Evolutionary conservation across 2,113 vertebrate species (phyloP), one percentile per base, ranked within the genome.

Genomic region (Barbus barbus): DNA sequence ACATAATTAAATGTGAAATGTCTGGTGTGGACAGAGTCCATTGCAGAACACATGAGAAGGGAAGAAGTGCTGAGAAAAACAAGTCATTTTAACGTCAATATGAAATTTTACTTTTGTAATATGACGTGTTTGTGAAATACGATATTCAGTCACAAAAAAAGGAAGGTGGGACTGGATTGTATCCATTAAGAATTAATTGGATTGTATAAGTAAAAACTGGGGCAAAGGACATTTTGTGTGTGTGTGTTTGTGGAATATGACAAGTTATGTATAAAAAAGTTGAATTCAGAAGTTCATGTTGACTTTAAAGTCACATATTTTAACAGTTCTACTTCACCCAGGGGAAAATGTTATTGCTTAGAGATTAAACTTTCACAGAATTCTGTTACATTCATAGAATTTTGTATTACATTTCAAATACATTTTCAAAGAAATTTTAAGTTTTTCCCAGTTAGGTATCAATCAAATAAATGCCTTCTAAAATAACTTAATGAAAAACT

Each of bases 1-100:
- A 89, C 89, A 93, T 94, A 91, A 95, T 94, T 93, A 94, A 94
- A 93, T 93, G 93, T 92, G 89, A 93, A 90, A 91, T 92, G 91
- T 94, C 92, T 93, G 91, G 91, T 90, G 88, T 46, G 91, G 61
- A 87, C 5, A 3, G 77, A 51, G 31, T 63, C 4, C n/a, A 65
- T 9, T 58, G 53, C 53, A 58, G 53, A 58, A n/a, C 53, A n/a
- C 20, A n/a, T 58, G 53, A 22, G 20, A 5, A 14, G 16, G 20
- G 16, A 77, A 26, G 26, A 58, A 16, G 13, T 73, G 33, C 26
- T 26, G 5, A 74, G 48, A 74, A 65, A n/a, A 36, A 36, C 8
- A 31, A 28, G 13, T 16, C 3, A 31, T 20, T 69, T 56, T 69
- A 5, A 69, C 36, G 9, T 36, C 31, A 12, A 69, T 38, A 22